Percentiles rank a stretch among this genome's conserved stretches.
These are phyloP conservation scores for Myripristis jacobus DNA, from an alignment of 2,797 vertebrate genomes.

Conservation along the genomic window DNA sequence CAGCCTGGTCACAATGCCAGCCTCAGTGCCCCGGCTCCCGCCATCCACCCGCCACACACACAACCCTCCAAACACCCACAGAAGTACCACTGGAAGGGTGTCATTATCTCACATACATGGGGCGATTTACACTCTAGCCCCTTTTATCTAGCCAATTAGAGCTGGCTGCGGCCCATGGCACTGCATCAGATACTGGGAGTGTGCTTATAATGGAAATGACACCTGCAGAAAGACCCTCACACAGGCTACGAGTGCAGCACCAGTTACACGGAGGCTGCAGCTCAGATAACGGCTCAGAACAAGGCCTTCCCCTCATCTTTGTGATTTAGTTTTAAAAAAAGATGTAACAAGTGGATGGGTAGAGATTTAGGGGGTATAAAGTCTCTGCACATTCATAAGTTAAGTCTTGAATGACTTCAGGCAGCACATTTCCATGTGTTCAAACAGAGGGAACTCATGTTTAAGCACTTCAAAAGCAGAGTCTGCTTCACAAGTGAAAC, in stretches of 20 bases:
- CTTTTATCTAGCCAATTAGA: slow-evolving; percentile 71
- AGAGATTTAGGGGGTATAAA: background rate
- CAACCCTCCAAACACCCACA: slow-evolving; percentile 53
- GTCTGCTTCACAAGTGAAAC: slow-evolving; percentile 5
- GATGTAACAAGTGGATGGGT: background rate
- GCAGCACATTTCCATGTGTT: slow-evolving; percentile 3
- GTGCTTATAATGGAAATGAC: slow-evolving; percentile 43
- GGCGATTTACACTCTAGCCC: slow-evolving; percentile 66
- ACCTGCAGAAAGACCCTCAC: slow-evolving; percentile 51
- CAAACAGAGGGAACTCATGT: slow-evolving; percentile 6
- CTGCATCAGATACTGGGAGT: slow-evolving; percentile 10
- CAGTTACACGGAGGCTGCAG: slow-evolving; percentile 2
- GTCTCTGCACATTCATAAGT: slow-evolving; percentile 12
- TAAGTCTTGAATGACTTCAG: slow-evolving; percentile 15
- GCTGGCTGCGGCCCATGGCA: slow-evolving; percentile 26
- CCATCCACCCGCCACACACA: slow-evolving; percentile 60
- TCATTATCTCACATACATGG: slow-evolving; percentile 71
- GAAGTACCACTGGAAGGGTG: slow-evolving; percentile 65
- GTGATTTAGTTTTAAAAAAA: background rate
- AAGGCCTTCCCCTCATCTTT: background rate
- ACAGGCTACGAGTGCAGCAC: slow-evolving; percentile 47
- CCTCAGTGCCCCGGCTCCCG: slow-evolving; percentile 67
- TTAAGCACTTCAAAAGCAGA: slow-evolving; percentile 22
- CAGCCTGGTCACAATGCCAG: slow-evolving; percentile 73
- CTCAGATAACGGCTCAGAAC: background rate